A percentile compares a stretch with the other conserved stretches of the same genome.
phyloP scores from a whole-genome alignment of 2,888 invertebrate genomes.

The Drosophila pseudotakahashii region DNA sequence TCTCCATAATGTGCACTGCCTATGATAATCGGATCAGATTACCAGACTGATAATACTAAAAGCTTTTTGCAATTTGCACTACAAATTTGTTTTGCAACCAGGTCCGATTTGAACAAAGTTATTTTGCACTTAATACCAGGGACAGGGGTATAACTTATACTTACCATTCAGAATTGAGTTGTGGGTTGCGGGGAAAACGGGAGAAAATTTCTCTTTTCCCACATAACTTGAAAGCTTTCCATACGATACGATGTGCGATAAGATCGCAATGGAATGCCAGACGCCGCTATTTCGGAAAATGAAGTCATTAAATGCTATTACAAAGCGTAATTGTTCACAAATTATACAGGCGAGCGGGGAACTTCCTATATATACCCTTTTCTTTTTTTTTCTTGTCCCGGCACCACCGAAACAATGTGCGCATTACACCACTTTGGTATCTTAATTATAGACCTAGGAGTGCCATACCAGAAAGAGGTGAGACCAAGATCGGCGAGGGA shows the following conservation, averaged over 20 bases:
- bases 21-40: slow-evolving; percentile 79
- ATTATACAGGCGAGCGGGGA: slow-evolving; percentile 60
- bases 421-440: slow-evolving; percentile 70
- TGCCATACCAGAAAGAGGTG: slow-evolving; percentile 33
- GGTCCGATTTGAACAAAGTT: slow-evolving; percentile 33
- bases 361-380: slow-evolving; percentile 49
- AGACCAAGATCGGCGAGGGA: background rate
- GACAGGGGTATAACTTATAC: background rate
- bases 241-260: slow-evolving; percentile 62
- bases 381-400: slow-evolving; percentile 6
- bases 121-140: slow-evolving; percentile 58
- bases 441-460: slow-evolving; percentile 67
- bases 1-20: slow-evolving; percentile 61
- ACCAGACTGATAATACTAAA: slow-evolving; percentile 73
- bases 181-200: background rate
- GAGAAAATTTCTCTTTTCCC: slow-evolving; percentile 17
- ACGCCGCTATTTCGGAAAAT: slow-evolving; percentile 60
- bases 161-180: slow-evolving; percentile 1
- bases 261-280: slow-evolving; percentile 57
- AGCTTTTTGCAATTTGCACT: slow-evolving; percentile 77
- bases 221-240: slow-evolving; percentile 30
- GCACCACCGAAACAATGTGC: slow-evolving; percentile 58
- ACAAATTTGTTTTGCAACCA: slow-evolving; percentile 66
- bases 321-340: slow-evolving; percentile 80
- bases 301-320: slow-evolving; percentile 79